A percentile compares a stretch with the other conserved stretches of the same genome.
Conservation (phyloP, 2,113 vertebrate genomes). For the Blennius ocellaris region DNA sequence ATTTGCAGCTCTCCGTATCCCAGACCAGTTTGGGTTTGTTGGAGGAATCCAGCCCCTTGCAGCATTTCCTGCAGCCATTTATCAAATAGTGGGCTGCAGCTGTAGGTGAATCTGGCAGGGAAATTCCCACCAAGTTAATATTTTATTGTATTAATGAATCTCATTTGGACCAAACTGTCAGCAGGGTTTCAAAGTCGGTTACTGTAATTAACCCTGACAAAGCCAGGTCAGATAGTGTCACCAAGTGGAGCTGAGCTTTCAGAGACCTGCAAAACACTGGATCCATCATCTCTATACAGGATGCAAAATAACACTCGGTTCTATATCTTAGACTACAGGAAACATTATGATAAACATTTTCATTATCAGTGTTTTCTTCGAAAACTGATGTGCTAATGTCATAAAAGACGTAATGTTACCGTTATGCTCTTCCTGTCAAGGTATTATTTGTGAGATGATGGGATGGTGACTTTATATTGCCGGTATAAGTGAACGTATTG, state of each 20-base stretch:
- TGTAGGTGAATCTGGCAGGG: constrained; percentile 5
- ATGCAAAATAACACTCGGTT: neutral
- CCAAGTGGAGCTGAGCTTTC: neutral
- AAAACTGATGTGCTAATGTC: too few relatives aligned
- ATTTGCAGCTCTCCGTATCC: neutral
- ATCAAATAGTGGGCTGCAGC: neutral
- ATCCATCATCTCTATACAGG: neutral
- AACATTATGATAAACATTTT: too few relatives aligned
- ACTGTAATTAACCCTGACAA: constrained; percentile 43
- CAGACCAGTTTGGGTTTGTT: neutral
- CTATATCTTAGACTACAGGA: too few relatives aligned
- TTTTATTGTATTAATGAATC: constrained; percentile 54
- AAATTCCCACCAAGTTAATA: constrained; percentile 44
- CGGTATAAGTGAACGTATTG: too few relatives aligned
- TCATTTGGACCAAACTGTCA: constrained; percentile 47
- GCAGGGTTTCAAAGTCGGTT: constrained; percentile 2
- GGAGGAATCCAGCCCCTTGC: neutral
- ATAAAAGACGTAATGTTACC: too few relatives aligned
- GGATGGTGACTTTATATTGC: too few relatives aligned
- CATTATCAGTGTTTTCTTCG: too few relatives aligned
- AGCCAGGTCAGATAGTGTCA: constrained; percentile 12
- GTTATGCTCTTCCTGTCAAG: too few relatives aligned
- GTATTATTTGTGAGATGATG: too few relatives aligned
- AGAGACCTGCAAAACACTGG: neutral
- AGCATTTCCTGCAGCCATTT: neutral